Evolutionary conservation across 2,797 vertebrate genomes (phyloP).

Genomic region (Diplodus puntazzo): DNA sequence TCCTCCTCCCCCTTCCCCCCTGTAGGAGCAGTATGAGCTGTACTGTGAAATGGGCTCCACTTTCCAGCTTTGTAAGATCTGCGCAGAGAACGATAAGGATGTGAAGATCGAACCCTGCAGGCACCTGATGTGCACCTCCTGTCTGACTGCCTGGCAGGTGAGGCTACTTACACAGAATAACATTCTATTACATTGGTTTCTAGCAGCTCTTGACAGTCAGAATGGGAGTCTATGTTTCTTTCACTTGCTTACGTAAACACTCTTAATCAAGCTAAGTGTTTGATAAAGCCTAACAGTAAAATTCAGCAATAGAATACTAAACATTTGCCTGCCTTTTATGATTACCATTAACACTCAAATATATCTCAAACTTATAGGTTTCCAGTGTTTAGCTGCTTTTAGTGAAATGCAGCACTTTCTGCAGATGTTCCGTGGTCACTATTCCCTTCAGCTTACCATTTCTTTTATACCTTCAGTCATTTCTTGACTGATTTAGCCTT

Average conservation of each 20-base stretch:
- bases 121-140: slow-evolving; percentile 99
- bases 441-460: no score
- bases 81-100: slow-evolving; percentile 98
- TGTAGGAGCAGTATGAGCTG: slow-evolving; percentile 96
- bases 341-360: not conserved
- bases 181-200: not conserved
- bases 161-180: not conserved
- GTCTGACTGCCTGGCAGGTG: slow-evolving; percentile 99
- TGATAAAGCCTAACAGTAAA: not conserved
- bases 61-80: slow-evolving; percentile 99
- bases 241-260: not conserved
- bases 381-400: no score
- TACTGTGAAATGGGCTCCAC: slow-evolving; percentile 99
- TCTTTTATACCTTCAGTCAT: no score
- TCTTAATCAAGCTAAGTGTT: not conserved
- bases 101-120: slow-evolving; percentile 99
- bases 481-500: no score
- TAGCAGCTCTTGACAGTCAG: not conserved
- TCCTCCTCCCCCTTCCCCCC: slow-evolving; percentile 8
- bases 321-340: not conserved
- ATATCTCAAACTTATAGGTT: no score
- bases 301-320: not conserved
- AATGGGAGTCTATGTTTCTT: not conserved
- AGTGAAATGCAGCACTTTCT: no score
- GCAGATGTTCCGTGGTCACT: no score